These are phyloP conservation scores for Pempheris klunzingeri DNA, from an alignment of 2,797 vertebrate species.

Conservation along the genomic window DNA sequence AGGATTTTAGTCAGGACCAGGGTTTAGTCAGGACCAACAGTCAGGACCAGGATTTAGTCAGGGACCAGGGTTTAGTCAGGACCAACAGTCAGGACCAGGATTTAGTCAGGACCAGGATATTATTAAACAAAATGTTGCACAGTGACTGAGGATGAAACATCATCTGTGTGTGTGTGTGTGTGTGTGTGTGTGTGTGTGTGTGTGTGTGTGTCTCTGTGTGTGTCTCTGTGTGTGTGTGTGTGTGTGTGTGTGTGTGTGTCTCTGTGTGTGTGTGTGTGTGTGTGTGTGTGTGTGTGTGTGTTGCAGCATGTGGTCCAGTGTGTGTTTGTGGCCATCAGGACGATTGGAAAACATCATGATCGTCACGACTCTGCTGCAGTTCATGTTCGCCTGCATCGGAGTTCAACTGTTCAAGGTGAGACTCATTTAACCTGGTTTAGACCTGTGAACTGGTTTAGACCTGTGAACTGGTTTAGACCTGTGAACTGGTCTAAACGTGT, in stretches of 20 bases:
- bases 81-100: neutral
- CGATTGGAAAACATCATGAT: slow-evolving; percentile 98
- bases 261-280: slow-evolving; percentile 19
- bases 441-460: too few relatives aligned
- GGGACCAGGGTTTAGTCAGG: neutral
- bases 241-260: slow-evolving; percentile 22
- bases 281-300: slow-evolving; percentile 73
- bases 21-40: neutral
- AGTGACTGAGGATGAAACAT: too few relatives aligned
- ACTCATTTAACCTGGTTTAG: too few relatives aligned
- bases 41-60: too few relatives aligned
- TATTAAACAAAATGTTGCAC: too few relatives aligned
- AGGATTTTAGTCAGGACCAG: too few relatives aligned
- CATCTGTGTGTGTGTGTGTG: neutral
- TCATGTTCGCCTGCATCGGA: slow-evolving; percentile 95
- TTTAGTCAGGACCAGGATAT: neutral
- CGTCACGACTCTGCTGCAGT: slow-evolving; percentile 93
- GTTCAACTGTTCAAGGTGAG: slow-evolving; percentile 94
- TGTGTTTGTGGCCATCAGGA: slow-evolving; percentile 95
- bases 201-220: slow-evolving; percentile 91
- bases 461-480: too few relatives aligned
- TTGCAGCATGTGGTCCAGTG: slow-evolving; percentile 93
- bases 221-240: slow-evolving; percentile 84
- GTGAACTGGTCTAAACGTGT: too few relatives aligned
- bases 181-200: slow-evolving; percentile 60